Base-by-base conservation (phyloP, 2,888 invertebrate species). In the Hypselothyrea guttata region DNA sequence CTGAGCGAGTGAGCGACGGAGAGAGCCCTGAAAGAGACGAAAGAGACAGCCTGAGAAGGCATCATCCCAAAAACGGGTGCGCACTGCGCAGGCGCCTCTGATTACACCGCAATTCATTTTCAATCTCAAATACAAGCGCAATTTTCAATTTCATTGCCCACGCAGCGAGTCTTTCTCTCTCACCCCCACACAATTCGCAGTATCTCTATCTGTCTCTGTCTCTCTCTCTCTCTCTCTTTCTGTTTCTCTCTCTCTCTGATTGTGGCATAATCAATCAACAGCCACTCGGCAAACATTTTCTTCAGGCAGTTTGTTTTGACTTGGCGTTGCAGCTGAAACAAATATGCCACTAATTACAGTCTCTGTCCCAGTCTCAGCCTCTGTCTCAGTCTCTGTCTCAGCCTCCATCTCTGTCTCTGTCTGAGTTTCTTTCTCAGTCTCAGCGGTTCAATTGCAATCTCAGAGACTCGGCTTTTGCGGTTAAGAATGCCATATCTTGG, bases 291-390 rank as follows among this genome's bases (percentile, higher is more conserved):
- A 30, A 61, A 47, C 11, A 62, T 65, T 52, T 40, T 22, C 22
- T 22, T 22, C 3, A n/a, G 2, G 48, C 55, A 40, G 66, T 49
- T 68, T 84, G 75, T 78, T 85, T 58, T 79, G 81, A 65, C 71
- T 68, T 53, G 53, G 44, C 58, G 42, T 51, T 70, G 74, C 74
- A 72, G 79, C 81, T 81, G 86, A 72, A 86, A 86, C 81, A 86
- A 81, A 81, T 81, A 81, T 85, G 81, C 84, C 84, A 85, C 86
- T 86, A 81, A 81, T 81, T 86, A 85, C 84, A 72, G 73, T 46
- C 47, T 53, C 65, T 59, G 42, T 49, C 56, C 34, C 57, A 54
- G 56, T 5, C 46, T n/a, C 22, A 53, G 57, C 37, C 61, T 8
- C 35, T 49, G 41, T 40, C 31, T 5, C 16, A 31, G 37, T 48